Percentiles rank a stretch among this genome's conserved stretches.
phyloP scores from a whole-genome alignment of 1,140 invertebrate species.

The Cyphomyrmex costatus region DNA sequence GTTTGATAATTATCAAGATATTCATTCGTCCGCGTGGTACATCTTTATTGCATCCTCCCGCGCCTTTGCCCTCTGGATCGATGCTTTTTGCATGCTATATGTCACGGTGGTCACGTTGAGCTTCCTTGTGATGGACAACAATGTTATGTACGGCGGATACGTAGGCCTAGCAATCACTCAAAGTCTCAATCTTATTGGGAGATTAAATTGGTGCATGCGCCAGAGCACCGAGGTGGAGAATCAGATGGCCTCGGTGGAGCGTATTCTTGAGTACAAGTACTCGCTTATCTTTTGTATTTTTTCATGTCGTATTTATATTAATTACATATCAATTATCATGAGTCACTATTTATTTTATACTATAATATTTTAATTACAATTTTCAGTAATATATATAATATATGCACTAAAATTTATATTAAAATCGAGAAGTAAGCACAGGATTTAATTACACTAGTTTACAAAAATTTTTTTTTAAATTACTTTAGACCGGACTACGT shows the following conservation, averaged over 20 bases:
- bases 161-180: slow-evolving; percentile 95
- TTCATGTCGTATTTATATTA: not conserved
- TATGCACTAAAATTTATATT: no score
- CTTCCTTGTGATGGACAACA: slow-evolving; percentile 85
- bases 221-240: slow-evolving; percentile 95
- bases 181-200: slow-evolving; percentile 93
- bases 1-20: slow-evolving; percentile 89
- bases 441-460: no score
- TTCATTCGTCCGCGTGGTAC: slow-evolving; percentile 92
- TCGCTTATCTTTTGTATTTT: slow-evolving; percentile 77
- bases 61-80: slow-evolving; percentile 93
- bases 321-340: no score
- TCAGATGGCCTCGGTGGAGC: slow-evolving; percentile 96
- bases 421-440: no score
- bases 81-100: slow-evolving; percentile 90
- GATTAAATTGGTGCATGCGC: slow-evolving; percentile 95
- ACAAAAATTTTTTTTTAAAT: no score
- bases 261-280: slow-evolving; percentile 92
- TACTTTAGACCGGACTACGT: no score
- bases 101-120: slow-evolving; percentile 90
- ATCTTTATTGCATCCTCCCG: slow-evolving; percentile 92
- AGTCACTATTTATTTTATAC: no score
- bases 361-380: no score
- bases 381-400: no score
- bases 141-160: slow-evolving; percentile 83